These are phyloP conservation scores for Lycia hirtaria DNA, from an alignment of 2,888 invertebrate genomes.

Conservation along the genomic window DNA sequence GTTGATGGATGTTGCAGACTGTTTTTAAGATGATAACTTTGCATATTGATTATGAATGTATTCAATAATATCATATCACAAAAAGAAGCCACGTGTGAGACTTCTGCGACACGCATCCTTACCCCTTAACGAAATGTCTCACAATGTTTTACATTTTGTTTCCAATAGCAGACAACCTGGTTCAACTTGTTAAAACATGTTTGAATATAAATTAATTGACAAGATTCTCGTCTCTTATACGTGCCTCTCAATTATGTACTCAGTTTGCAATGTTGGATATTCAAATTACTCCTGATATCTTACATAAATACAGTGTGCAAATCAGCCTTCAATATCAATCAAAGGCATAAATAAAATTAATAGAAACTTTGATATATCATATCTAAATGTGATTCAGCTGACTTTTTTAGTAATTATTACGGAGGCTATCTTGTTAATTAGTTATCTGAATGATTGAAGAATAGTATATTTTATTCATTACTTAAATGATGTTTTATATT, in stretches of 20 bases:
- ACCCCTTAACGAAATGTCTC: conserved; percentile 10
- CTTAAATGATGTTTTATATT: background rate
- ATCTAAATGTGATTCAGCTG: background rate
- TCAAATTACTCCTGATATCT: conserved; percentile 1
- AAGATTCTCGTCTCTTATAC: conserved; percentile 18
- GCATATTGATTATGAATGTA: no score
- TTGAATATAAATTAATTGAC: conserved; percentile 25
- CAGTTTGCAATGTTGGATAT: conserved; percentile 9
- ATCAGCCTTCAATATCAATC: conserved; percentile 12
- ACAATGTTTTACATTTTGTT: background rate
- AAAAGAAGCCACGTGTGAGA: no score
- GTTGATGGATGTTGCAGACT: no score
- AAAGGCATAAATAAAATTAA: background rate
- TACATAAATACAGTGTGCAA: conserved; percentile 5
- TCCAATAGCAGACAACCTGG: background rate
- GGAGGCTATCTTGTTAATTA: background rate
- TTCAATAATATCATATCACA: no score
- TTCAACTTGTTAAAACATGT: conserved; percentile 13
- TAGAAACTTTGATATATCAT: background rate
- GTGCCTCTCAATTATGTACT: conserved; percentile 20
- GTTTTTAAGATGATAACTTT: no score
- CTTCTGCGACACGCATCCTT: conserved; percentile 1
- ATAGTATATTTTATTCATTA: no score
- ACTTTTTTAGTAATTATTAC: background rate
- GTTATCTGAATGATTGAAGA: no score